Conservation (phyloP, 2,797 vertebrate genomes). For the Sandelia bainsii region DNA sequence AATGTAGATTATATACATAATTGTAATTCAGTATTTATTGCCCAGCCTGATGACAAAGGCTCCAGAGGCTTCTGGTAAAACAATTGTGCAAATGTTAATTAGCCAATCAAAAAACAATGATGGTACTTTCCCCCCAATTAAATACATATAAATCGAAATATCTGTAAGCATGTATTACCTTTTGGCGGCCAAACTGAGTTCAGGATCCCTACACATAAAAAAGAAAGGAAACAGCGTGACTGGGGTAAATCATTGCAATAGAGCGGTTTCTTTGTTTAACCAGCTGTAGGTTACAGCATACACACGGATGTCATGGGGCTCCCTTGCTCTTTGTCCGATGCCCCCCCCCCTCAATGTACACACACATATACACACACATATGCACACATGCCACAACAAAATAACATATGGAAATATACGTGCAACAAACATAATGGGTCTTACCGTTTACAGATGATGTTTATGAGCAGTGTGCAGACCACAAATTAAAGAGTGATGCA, state of each 20-base stretch:
- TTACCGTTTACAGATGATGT: slow-evolving; percentile 52
- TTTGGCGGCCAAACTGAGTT: slow-evolving; percentile 47
- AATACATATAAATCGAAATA: slow-evolving; percentile 51
- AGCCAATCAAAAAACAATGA: slow-evolving; percentile 80
- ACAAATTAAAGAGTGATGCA: slow-evolving; percentile 54
- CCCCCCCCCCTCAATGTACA: slow-evolving; percentile 72
- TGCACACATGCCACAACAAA: slow-evolving; percentile 41
- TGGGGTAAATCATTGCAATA: slow-evolving; percentile 65
- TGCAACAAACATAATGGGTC: slow-evolving; percentile 11
- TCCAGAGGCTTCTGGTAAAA: slow-evolving; percentile 67
- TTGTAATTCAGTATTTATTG: slow-evolving; percentile 47
- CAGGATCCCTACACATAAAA: slow-evolving; percentile 51
- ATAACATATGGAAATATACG: slow-evolving; percentile 32
- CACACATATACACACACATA: slow-evolving; percentile 29
- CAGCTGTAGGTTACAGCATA: slow-evolving; percentile 82
- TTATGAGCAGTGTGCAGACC: slow-evolving; percentile 4
- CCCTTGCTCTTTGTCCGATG: slow-evolving; percentile 84
- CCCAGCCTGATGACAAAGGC: slow-evolving; percentile 72
- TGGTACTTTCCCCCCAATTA: slow-evolving; percentile 47
- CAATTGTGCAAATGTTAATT: slow-evolving; percentile 84
- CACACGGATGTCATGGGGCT: slow-evolving; percentile 83
- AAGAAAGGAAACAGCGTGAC: slow-evolving; percentile 52
- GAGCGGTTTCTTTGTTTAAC: slow-evolving; percentile 86
- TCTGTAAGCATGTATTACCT: slow-evolving; percentile 46
- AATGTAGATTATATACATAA: slow-evolving; percentile 12